Evolutionary conservation across 1,140 invertebrate genomes (phyloP), one percentile per base, ranked within the genome.

Genomic region (Acyrthosiphon pisum): DNA sequence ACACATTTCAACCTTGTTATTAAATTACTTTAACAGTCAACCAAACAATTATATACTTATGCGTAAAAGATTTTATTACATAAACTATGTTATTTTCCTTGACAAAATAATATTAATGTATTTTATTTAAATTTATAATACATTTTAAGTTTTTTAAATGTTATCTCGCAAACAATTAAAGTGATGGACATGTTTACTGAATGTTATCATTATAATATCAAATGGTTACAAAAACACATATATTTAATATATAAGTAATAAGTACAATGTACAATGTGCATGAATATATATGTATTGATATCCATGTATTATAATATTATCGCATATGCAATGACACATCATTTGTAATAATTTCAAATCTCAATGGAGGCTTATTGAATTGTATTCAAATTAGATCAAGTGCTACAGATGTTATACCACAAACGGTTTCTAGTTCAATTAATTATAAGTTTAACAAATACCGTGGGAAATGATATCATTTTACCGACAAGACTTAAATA

Each of bases 361-460:
- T 89, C 87, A 53, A 89, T 53, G 86, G n/a, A 89, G 20, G n/a
- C 8, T 89, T 89, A 89, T 22, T 8, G 7, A 46, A 89, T 53
- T 50, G n/a, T 53, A 53, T 89, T 89, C 35, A 53, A 89, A 89
- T 89, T 53, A 89, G 22, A 89, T 53, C 87, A 89, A 89, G 6
- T 35, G 14, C 48, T 53, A 53, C 48, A 22, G 48, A 37, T 87
- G 46, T 87, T 46, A 18, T 76, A 53, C n/a, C 48, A 53, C 48
- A 37, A 35, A 37, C 9, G n/a, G 14, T 20, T 53, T 89, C 35
- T 89, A 53, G n/a, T 53, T 37, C 30, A 91, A 68, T 91, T 91
- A 91, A 35, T 89, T 23, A 37, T 23, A 37, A 53, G 23, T 89
- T 89, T 53, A 89, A 53, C n/a, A 50, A 37, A 53, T 50, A 1